Base-by-base conservation (phyloP, 2,797 vertebrate genomes). In the Bufotes viridis region DNA sequence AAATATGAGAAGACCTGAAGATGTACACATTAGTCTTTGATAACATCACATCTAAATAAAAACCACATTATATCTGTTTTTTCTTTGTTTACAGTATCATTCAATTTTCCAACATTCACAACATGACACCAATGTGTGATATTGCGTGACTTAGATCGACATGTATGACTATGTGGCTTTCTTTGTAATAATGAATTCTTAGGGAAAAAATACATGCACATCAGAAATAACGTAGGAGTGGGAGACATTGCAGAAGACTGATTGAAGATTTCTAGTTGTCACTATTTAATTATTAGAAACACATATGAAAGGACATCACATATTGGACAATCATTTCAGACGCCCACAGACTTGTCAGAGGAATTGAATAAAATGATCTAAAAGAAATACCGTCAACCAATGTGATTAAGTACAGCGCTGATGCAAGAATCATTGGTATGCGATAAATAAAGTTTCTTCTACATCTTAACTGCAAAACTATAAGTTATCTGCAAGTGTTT, bases 291-390 rank as follows among this genome's bases (percentile, higher is more conserved):
- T 87, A 89, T 87, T 79, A 80, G 34, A 87, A 82, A 86, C 84
- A 86, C 74, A 72, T 70, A 86, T 87, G 42, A 86, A 78, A 79
- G 84, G 80, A 87, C 80, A 79, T 78, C 81, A 83, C 63, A 61
- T 67, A 87, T 89, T 87, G 74, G 85, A 82, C 80, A 79, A 89
- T 86, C 84, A 79, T 83, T 86, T 53, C 55, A 70, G 67, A 89
- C 85, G 82, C 88, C 88, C 74, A 89, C 88, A 89, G 63, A 82
- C 88, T 79, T 89, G 84, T 89, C 84, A 89, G 24, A n/a, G 69
- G 60, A 75, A 86, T 78, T 86, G 61, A 82, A 87, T 83, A 87
- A 89, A 78, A 29, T 83, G 24, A 79, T 89, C 34, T 69, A 83
- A 78, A 79, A 69, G 29, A 83, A 83, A 76, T 60, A 24, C 29